A percentile compares a stretch with the other conserved stretches of the same genome.
phyloP scores from a whole-genome alignment of 30 jellyfish, hydroid and myxozoan species.

The Hydractinia symbiolongicarpus region DNA sequence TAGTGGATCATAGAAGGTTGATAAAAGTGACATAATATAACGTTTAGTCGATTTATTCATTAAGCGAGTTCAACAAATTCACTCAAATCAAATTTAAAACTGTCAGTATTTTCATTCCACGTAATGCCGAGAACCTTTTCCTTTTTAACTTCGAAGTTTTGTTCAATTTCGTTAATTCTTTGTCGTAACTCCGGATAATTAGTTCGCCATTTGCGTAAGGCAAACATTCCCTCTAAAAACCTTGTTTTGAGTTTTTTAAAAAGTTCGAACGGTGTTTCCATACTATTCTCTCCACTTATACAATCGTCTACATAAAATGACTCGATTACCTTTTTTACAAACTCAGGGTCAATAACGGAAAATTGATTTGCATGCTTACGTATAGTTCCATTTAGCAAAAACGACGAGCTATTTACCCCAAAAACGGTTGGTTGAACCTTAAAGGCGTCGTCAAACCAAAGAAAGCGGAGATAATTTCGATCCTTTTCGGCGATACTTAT shows the following conservation, averaged over 20 bases:
- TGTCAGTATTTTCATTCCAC: slow-evolving; percentile 7
- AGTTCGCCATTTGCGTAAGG: slow-evolving; percentile 1
- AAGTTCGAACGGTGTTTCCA: not conserved
- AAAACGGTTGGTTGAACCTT: slow-evolving; percentile 11
- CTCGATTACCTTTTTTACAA: slow-evolving; percentile 5
- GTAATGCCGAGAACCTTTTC: not conserved
- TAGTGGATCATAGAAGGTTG: slow-evolving; percentile 33
- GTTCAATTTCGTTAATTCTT: not conserved
- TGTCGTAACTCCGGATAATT: not conserved
- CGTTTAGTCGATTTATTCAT: slow-evolving; percentile 15
- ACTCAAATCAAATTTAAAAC: slow-evolving; percentile 6
- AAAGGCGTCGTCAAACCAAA: slow-evolving; percentile 20
- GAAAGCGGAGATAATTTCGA: slow-evolving; percentile 12
- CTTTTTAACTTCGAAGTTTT: not conserved
- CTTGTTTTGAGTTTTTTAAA: slow-evolving; percentile 8
- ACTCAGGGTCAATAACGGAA: not conserved
- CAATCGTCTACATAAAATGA: slow-evolving; percentile 21
- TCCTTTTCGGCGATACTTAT: slow-evolving; percentile 24
- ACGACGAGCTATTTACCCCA: slow-evolving; percentile 22
- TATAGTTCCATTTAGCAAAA: not conserved
- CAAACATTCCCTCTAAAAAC: not conserved
- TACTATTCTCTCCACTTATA: slow-evolving; percentile 1
- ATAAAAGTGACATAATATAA: not conserved
- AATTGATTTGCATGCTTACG: not conserved
- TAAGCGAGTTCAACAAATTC: not conserved